phyloP scores from a whole-genome alignment of 2,797 vertebrate genomes.

The Peromyscus melanophrys region DNA sequence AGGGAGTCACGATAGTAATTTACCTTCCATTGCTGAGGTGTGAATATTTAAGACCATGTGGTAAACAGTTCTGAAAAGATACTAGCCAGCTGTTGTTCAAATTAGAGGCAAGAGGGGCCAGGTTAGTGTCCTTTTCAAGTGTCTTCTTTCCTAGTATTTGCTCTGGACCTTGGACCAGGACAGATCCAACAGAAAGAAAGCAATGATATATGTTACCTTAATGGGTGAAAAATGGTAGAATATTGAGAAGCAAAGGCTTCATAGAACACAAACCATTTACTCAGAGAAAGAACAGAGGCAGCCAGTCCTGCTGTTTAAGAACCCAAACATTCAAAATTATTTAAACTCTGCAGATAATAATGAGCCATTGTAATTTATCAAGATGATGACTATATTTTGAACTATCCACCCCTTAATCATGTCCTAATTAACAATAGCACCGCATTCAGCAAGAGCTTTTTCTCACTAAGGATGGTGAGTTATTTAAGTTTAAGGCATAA shows the following conservation, averaged over 20 bases:
- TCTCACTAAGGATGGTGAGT: conserved; percentile 63
- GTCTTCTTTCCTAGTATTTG: neutral
- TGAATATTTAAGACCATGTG: neutral
- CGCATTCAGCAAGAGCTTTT: conserved; percentile 48
- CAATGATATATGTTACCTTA: neutral
- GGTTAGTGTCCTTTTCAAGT: neutral
- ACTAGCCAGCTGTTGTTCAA: neutral
- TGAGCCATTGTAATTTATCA: conserved; percentile 72
- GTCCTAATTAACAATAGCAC: conserved; percentile 72
- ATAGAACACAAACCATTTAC: neutral
- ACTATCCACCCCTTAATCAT: conserved; percentile 72
- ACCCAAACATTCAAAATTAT: conserved; percentile 78
- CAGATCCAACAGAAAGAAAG: neutral
- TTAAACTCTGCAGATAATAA: conserved; percentile 76
- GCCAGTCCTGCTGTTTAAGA: conserved; percentile 66
- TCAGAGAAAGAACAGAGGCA: conserved; percentile 55
- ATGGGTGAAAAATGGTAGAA: neutral
- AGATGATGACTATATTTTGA: conserved; percentile 75
- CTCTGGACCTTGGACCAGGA: neutral
- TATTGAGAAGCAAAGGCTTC: conserved; percentile 25
- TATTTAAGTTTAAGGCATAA: conserved; percentile 74
- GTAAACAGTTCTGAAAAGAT: neutral
- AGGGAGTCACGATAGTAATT: neutral
- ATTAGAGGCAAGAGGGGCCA: neutral
- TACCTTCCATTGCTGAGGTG: neutral